Percentiles rank a stretch among this genome's conserved stretches.
These are phyloP conservation scores for Diarsia mendica DNA, from an alignment of 2,888 invertebrate species.

Conservation along the genomic window DNA sequence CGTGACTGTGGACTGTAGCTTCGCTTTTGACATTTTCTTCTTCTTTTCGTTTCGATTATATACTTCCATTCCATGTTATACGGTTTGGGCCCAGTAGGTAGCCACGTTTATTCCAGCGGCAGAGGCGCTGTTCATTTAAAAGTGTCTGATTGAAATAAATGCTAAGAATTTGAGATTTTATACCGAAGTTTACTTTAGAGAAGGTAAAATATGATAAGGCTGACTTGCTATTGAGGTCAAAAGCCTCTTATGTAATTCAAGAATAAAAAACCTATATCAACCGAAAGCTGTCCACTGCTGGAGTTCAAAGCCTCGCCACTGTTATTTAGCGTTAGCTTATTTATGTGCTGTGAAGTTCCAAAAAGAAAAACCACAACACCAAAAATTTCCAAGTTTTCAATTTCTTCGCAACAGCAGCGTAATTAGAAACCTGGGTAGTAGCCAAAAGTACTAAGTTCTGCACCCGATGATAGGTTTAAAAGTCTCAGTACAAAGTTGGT, in stretches of 20 bases:
- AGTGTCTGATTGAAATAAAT: too few relatives aligned
- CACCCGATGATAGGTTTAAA: slow-evolving; percentile 62
- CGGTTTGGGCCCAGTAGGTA: too few relatives aligned
- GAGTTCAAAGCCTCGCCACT: background rate
- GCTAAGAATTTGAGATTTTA: too few relatives aligned
- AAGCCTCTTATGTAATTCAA: background rate
- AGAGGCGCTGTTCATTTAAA: too few relatives aligned
- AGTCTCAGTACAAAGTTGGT: slow-evolving; percentile 59
- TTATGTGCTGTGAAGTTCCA: background rate
- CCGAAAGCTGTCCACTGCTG: background rate
- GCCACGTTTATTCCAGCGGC: too few relatives aligned
- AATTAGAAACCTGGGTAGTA: slow-evolving; percentile 53
- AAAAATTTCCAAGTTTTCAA: slow-evolving; percentile 29
- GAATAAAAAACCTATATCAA: background rate
- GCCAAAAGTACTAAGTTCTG: slow-evolving; percentile 59
- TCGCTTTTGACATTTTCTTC: too few relatives aligned
- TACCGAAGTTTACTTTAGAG: too few relatives aligned
- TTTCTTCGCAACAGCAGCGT: slow-evolving; percentile 34
- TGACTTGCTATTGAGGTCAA: background rate
- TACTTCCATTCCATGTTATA: too few relatives aligned
- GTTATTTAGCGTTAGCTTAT: background rate
- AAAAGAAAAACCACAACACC: slow-evolving; percentile 6
- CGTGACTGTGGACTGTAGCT: too few relatives aligned
- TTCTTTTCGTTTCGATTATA: too few relatives aligned
- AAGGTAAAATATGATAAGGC: background rate